These are phyloP conservation scores for Hippocampus abdominalis DNA, from an alignment of 2,113 vertebrate species.

Conservation along the genomic window DNA sequence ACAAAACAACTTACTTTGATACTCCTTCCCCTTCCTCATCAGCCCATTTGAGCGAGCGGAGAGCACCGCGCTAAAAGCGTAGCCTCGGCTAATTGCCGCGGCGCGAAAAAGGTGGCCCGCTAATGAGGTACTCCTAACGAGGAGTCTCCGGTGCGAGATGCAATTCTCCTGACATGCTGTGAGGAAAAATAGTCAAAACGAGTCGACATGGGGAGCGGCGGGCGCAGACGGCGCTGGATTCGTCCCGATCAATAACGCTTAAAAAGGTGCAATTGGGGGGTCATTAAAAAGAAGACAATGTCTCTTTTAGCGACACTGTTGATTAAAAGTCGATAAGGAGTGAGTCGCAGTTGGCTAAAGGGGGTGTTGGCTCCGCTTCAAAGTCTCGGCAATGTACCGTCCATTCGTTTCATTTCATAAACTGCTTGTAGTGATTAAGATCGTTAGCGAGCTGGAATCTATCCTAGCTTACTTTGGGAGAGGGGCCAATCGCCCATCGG, in stretches of 20 bases:
- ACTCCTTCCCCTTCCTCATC: slow-evolving; percentile 25
- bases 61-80: slow-evolving; percentile 15
- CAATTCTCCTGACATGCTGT: not conserved
- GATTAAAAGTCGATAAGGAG: not conserved
- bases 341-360: not conserved
- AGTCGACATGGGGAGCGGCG: not conserved
- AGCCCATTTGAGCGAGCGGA: slow-evolving; percentile 12
- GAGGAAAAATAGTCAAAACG: not conserved
- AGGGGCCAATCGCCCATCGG: too few relatives aligned
- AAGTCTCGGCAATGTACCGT: too few relatives aligned
- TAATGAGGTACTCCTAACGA: slow-evolving; percentile 35
- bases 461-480: too few relatives aligned
- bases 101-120: slow-evolving; percentile 16
- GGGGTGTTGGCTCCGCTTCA: not conserved
- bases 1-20: slow-evolving; percentile 16
- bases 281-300: not conserved
- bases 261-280: not conserved
- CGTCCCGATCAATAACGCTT: not conserved
- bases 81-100: slow-evolving; percentile 39
- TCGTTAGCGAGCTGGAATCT: too few relatives aligned
- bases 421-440: too few relatives aligned
- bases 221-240: not conserved
- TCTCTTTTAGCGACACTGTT: not conserved
- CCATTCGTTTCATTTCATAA: too few relatives aligned
- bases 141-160: slow-evolving; percentile 21